phyloP scores from a whole-genome alignment of 2,888 invertebrate species.

The Masnerella sp. region DNA sequence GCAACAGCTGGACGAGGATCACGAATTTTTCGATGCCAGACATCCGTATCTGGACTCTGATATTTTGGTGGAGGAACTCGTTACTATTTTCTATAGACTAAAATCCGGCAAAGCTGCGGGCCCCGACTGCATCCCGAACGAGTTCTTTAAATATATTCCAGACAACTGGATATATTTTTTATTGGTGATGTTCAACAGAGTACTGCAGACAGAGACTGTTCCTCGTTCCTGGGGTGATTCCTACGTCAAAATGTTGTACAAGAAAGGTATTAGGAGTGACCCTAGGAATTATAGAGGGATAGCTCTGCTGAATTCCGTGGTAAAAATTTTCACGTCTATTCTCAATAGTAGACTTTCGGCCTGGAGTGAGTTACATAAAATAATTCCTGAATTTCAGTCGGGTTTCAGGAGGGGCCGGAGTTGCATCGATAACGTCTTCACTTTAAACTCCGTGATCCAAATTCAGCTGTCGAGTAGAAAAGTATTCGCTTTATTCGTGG shows the following conservation, averaged over 20 bases:
- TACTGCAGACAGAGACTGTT: not conserved
- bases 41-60: not conserved
- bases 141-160: conserved; percentile 5
- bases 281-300: conserved; percentile 9
- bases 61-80: not conserved
- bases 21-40: not conserved
- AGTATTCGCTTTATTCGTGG: not conserved
- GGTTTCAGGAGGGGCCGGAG: no score
- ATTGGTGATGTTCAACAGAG: not conserved
- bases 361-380: not conserved
- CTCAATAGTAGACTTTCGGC: not conserved
- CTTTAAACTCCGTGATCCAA: not conserved
- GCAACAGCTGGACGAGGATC: not conserved
- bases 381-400: no score
- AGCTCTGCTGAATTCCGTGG: conserved; percentile 4
- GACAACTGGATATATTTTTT: conserved; percentile 14
- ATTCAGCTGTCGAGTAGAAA: not conserved
- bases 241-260: conserved; percentile 12
- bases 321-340: not conserved
- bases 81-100: not conserved
- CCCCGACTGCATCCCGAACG: conserved; percentile 1
- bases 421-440: not conserved
- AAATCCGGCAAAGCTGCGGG: not conserved
- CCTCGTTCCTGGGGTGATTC: conserved; percentile 6
- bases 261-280: conserved; percentile 3